Conservation (phyloP, 1,140 invertebrate species). For the Hylaeus anthracinus region DNA sequence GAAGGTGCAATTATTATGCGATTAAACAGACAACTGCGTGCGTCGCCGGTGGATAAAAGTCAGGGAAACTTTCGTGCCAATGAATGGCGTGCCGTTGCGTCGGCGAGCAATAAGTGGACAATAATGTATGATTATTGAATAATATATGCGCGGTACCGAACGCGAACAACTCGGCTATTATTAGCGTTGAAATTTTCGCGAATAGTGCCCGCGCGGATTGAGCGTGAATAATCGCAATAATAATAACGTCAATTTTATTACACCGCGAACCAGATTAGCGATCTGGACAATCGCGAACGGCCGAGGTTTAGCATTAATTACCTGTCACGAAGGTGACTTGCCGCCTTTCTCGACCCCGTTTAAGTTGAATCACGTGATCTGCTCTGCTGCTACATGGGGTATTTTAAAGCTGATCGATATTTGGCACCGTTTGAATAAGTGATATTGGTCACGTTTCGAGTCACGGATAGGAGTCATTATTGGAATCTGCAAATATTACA, state of each 20-base stretch:
- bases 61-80: neutral
- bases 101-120: neutral
- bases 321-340: too few species aligned
- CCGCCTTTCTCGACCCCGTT: neutral
- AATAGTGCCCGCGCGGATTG: neutral
- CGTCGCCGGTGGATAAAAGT: neutral
- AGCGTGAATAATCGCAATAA: too few species aligned
- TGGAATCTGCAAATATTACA: too few species aligned
- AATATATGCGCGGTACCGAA: too few species aligned
- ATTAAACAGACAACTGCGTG: neutral
- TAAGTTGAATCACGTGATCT: neutral
- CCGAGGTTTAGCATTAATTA: too few species aligned
- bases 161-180: too few species aligned
- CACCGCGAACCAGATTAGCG: neutral
- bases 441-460: too few species aligned
- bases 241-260: too few species aligned
- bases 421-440: too few species aligned
- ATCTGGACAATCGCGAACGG: neutral
- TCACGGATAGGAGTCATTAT: too few species aligned
- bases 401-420: neutral
- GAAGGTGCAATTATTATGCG: conserved; percentile 3
- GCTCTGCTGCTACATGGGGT: neutral
- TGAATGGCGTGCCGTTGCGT: neutral
- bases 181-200: too few species aligned
- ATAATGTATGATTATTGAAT: too few species aligned